These are phyloP conservation scores for Eremophila alpestris DNA, from an alignment of 2,797 vertebrate species.

Conservation along the genomic window DNA sequence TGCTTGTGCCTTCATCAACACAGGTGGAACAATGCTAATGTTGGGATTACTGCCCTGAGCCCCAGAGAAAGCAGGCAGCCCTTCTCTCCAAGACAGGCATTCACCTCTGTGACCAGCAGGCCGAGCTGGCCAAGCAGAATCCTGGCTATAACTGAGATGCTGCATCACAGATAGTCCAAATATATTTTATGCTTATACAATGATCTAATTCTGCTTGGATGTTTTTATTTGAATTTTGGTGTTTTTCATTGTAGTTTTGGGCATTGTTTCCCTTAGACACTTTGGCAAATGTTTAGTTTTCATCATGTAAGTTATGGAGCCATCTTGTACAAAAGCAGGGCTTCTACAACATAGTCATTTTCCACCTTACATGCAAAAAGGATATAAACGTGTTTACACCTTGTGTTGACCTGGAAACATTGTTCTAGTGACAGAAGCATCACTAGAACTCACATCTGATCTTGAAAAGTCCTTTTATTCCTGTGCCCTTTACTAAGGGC, in stretches of 20 bases:
- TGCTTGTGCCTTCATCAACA: not conserved
- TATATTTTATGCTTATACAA: not conserved
- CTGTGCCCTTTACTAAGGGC: not conserved
- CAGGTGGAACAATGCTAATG: not conserved
- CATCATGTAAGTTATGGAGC: fast-evolving
- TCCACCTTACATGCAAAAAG: not conserved
- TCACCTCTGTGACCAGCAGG: not conserved
- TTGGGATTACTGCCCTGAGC: not conserved
- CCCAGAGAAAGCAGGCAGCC: not conserved
- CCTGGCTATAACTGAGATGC: not conserved
- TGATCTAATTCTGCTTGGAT: not conserved
- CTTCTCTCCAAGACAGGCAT: not conserved
- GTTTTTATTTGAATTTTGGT: not conserved
- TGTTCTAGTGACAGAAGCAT: not conserved
- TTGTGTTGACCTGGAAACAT: not conserved
- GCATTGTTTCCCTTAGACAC: not conserved
- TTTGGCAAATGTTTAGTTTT: not conserved
- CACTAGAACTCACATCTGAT: not conserved
- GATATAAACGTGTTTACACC: fast-evolving
- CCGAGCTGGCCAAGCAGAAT: not conserved
- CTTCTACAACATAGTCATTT: not conserved
- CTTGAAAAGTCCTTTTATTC: not conserved
- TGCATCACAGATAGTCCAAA: not conserved
- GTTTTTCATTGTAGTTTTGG: not conserved
- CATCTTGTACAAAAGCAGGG: not conserved